phyloP scores from a whole-genome alignment of 2,797 vertebrate genomes.

The Glossophaga mutica region DNA sequence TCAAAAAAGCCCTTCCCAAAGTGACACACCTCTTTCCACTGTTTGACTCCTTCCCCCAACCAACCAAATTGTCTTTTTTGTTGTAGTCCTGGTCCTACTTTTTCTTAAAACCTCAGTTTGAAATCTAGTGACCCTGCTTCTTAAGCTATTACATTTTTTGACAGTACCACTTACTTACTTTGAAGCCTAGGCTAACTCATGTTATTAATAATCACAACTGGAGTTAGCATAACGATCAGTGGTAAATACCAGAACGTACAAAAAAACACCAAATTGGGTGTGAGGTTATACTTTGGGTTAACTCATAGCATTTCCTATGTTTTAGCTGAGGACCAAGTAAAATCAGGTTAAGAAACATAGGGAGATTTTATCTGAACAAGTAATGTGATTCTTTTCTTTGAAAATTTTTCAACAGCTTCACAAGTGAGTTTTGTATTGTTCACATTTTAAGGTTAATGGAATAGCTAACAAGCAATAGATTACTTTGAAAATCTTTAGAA shows the following conservation, averaged over 20 bases:
- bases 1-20: not conserved
- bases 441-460: conserved; percentile 12
- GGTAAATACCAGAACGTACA: not conserved
- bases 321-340: conserved; percentile 22
- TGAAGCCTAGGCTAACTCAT: not conserved
- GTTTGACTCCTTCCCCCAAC: not conserved
- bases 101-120: conserved; percentile 30
- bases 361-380: conserved; percentile 38
- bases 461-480: not conserved
- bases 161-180: not conserved
- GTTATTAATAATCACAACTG: not conserved
- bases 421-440: conserved; percentile 7
- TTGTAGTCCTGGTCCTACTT: not conserved
- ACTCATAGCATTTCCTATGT: not conserved
- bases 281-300: not conserved
- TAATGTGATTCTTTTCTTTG: not conserved
- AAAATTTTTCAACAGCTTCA: conserved; percentile 26
- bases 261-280: not conserved
- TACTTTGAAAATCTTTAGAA: conserved; percentile 29
- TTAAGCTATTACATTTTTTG: not conserved
- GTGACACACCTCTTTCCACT: not conserved
- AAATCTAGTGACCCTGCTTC: not conserved
- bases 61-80: not conserved
- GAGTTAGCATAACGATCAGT: conserved; percentile 21
- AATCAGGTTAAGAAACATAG: not conserved